Percentiles rank a stretch among this genome's conserved stretches.
Evolutionary conservation across 2,888 invertebrate genomes (phyloP).

Genomic region (Ectemnius continuus): DNA sequence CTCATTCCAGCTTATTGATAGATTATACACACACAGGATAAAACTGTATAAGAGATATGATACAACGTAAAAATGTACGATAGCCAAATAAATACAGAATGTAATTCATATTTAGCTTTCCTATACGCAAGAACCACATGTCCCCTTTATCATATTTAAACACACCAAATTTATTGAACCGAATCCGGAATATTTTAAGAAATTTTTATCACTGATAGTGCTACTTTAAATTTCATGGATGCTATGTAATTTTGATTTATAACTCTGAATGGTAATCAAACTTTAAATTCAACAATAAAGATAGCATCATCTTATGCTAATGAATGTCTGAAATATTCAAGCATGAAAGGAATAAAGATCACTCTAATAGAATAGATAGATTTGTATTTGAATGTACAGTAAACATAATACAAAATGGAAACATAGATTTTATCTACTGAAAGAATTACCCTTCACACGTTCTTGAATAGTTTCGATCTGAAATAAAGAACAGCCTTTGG

Average conservation of each 20-base stretch:
- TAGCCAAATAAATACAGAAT: slow-evolving; percentile 55
- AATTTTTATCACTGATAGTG: slow-evolving; percentile 46
- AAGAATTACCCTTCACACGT: slow-evolving; percentile 39
- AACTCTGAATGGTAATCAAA: slow-evolving; percentile 16
- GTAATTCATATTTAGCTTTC: slow-evolving; percentile 53
- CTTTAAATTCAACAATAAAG: slow-evolving; percentile 29
- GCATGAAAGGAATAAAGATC: slow-evolving; percentile 44
- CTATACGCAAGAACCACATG: slow-evolving; percentile 50
- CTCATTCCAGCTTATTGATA: slow-evolving; percentile 28
- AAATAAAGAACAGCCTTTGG: no score
- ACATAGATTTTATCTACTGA: slow-evolving; percentile 39
- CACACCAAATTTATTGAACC: not conserved
- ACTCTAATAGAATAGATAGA: no score
- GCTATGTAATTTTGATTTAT: slow-evolving; percentile 37
- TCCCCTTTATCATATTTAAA: slow-evolving; percentile 46
- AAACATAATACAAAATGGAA: slow-evolving; percentile 41
- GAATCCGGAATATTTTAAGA: no score
- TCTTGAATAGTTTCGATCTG: no score
- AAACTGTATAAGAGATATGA: slow-evolving; percentile 41
- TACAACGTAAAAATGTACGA: slow-evolving; percentile 53
- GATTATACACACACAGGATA: slow-evolving; percentile 43
- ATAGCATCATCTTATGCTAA: slow-evolving; percentile 21
- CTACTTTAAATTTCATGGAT: slow-evolving; percentile 29
- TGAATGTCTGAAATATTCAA: slow-evolving; percentile 21
- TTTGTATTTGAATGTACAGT: no score